Base-by-base conservation (phyloP, 2,888 invertebrate genomes). In the Diarsia mendica region DNA sequence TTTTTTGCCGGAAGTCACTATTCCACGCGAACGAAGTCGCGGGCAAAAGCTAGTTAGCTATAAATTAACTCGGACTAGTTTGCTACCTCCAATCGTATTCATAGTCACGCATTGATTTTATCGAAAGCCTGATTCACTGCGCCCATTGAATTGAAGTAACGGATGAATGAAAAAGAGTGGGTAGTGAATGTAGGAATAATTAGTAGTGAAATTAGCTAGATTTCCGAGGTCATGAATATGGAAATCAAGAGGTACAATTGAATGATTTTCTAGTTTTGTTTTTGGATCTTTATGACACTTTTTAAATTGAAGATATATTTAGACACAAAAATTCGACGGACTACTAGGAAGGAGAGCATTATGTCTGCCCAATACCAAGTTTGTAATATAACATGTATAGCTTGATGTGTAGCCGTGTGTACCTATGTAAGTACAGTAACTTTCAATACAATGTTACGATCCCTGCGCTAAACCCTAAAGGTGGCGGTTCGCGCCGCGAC, bases 81-180 rank as follows among this genome's bases (percentile, higher is more conserved):
- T 39, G 66, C 65, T 80, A 70, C 75, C 68, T 85, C n/a, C 66
- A 76, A 74, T 51, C 76, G 74, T 71, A 88, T 88, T 88, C 86
- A 72, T 75, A 88, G 89, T 87, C 89, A 89, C 87, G 89, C 80
- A 67, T 84, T 84, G 83, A 86, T 86, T 85, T 81, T 85, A 88
- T 88, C 87, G 68, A 74, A 60, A 67, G 65, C 72, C 67, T 68
- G 80, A 83, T 72, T 77, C 83, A 77, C 61, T 49, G 67, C 66
- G 49, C 61, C 73, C 53, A 83, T 85, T 84, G 77, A 75, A 79
- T 66, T 73, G 51, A 73, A 80, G 72, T 66, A 79, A 79, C 72
- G 65, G 70, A 11, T 83, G 72, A 83, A 83, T 80, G 69, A 64
- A 83, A 71, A 60, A 67, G 51, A 70, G 79, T 78, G 55, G 61